A percentile compares a stretch with the other conserved stretches of the same genome.
phyloP scores from a whole-genome alignment of 2,888 invertebrate genomes.

The Mactromeris polynyma region DNA sequence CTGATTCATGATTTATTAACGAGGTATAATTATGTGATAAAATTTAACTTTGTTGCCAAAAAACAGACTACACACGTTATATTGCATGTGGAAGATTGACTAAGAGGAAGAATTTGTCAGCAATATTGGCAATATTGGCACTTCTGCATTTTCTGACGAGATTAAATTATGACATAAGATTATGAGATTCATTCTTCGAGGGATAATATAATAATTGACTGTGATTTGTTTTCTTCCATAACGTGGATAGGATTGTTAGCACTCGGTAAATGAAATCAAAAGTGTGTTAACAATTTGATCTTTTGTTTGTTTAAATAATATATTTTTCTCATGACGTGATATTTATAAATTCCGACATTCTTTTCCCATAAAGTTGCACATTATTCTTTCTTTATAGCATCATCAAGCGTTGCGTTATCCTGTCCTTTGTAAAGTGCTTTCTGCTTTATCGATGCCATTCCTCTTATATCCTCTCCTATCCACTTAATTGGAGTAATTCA shows the following conservation, averaged over 20 bases:
- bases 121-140: neutral
- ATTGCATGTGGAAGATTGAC: neutral
- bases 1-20: slow-evolving; percentile 29
- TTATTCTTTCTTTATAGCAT: neutral
- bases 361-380: neutral
- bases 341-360: neutral
- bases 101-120: neutral
- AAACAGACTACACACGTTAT: neutral
- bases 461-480: neutral
- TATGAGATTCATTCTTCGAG: neutral
- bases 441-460: neutral
- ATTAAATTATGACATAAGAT: slow-evolving; percentile 6
- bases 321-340: neutral
- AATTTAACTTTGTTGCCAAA: slow-evolving; percentile 22
- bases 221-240: neutral
- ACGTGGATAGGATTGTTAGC: neutral
- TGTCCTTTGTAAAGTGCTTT: neutral
- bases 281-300: slow-evolving; percentile 3
- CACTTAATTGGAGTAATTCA: slow-evolving; percentile 11
- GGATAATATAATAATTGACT: neutral
- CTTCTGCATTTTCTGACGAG: neutral
- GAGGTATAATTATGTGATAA: slow-evolving; percentile 29
- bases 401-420: neutral
- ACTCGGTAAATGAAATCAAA: neutral
- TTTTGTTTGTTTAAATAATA: neutral